Evolutionary conservation across 1,140 invertebrate species (phyloP).

Genomic region (Cardiocondyla obscurior): DNA sequence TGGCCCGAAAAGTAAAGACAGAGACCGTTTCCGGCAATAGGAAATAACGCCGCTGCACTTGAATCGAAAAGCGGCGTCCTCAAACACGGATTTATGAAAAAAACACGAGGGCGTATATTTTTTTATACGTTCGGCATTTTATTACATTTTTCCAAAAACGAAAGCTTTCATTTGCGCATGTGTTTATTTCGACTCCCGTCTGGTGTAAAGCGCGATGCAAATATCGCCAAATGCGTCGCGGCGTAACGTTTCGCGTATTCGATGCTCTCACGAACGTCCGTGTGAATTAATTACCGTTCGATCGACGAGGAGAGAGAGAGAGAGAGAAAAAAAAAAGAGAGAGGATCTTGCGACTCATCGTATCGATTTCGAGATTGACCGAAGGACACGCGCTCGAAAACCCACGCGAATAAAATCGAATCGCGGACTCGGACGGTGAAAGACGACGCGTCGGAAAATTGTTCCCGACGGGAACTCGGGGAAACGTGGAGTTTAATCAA

Average conservation of each 20-base stretch:
- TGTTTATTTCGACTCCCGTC: background rate
- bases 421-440: constrained; percentile 8
- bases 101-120: background rate
- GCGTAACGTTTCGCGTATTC: background rate
- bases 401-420: constrained; percentile 18
- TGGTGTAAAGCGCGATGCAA: background rate
- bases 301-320: background rate
- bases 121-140: constrained; percentile 7
- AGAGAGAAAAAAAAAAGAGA: too few species aligned
- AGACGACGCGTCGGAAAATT: constrained; percentile 34
- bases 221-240: background rate
- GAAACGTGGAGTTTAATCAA: constrained; percentile 36
- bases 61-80: constrained; percentile 42
- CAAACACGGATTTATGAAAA: constrained; percentile 12
- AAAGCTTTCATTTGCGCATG: constrained; percentile 20
- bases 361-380: background rate
- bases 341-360: background rate
- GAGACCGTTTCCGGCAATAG: background rate
- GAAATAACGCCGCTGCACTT: background rate
- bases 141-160: background rate
- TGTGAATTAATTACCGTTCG: background rate
- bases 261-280: background rate
- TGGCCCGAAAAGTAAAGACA: constrained; percentile 54
- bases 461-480: constrained; percentile 9
- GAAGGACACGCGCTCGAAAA: background rate